phyloP scores from a whole-genome alignment of 2,888 invertebrate species.

The Diarsia dahlii region DNA sequence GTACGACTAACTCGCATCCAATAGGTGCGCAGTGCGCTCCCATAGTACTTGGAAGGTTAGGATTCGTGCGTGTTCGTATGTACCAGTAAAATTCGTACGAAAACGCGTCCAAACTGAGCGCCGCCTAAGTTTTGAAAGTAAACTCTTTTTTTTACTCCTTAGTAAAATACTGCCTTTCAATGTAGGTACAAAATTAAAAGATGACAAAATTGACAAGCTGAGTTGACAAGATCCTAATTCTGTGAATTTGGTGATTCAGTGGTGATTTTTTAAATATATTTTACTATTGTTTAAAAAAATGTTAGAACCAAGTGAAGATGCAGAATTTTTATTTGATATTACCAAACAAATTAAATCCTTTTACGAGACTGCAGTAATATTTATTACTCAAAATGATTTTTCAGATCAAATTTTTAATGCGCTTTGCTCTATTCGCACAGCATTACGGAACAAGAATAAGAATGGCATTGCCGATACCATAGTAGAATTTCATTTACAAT shows the following conservation, averaged over 20 bases:
- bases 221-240: not conserved
- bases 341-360: slow-evolving; percentile 82
- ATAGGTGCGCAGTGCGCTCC: no score
- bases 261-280: slow-evolving; percentile 16
- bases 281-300: slow-evolving; percentile 31
- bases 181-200: no score
- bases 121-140: not conserved
- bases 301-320: slow-evolving; percentile 65
- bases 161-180: not conserved
- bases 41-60: no score
- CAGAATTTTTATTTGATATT: slow-evolving; percentile 81
- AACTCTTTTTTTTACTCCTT: not conserved
- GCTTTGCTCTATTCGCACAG: slow-evolving; percentile 78
- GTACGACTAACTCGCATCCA: no score
- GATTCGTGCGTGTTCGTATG: no score
- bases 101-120: no score
- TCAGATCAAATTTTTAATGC: slow-evolving; percentile 81
- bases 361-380: slow-evolving; percentile 84
- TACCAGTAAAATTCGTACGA: no score
- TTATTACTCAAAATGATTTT: slow-evolving; percentile 82
- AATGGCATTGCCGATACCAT: slow-evolving; percentile 76
- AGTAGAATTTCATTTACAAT: slow-evolving; percentile 84
- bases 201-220: slow-evolving; percentile 17
- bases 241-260: slow-evolving; percentile 5
- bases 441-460: slow-evolving; percentile 71